phyloP scores from a whole-genome alignment of 2,113 vertebrate genomes.

The Phyllopteryx taeniolatus region DNA sequence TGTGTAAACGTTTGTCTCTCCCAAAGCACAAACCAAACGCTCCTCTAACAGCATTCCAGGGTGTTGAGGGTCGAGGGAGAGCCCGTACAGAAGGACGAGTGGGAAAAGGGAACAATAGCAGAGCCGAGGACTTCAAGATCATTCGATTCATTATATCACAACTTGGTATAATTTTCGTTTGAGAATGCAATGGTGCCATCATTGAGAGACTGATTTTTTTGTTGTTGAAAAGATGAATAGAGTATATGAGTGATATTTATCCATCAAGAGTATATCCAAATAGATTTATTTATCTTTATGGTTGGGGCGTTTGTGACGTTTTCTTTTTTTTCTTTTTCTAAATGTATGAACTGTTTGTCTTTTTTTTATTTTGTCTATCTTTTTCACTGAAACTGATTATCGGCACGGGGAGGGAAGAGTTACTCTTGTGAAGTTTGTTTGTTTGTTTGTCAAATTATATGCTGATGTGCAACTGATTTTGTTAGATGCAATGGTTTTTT shows the following conservation, averaged over 20 bases:
- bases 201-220: slow-evolving; percentile 56
- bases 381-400: slow-evolving; percentile 41
- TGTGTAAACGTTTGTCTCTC: slow-evolving; percentile 27
- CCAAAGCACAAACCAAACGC: slow-evolving; percentile 46
- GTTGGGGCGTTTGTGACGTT: slow-evolving; percentile 24
- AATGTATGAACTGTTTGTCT: slow-evolving; percentile 53
- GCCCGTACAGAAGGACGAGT: not conserved
- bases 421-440: slow-evolving; percentile 16
- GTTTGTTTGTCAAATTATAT: slow-evolving; percentile 22
- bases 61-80: slow-evolving; percentile 25
- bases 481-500: slow-evolving; percentile 8
- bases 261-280: slow-evolving; percentile 63
- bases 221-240: slow-evolving; percentile 45
- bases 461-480: slow-evolving; percentile 51
- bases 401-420: slow-evolving; percentile 15
- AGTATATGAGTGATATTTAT: slow-evolving; percentile 61
- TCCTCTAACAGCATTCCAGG: slow-evolving; percentile 25
- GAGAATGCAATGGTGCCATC: slow-evolving; percentile 70
- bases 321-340: slow-evolving; percentile 40
- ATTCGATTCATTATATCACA: slow-evolving; percentile 57
- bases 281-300: slow-evolving; percentile 65
- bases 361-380: slow-evolving; percentile 37
- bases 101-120: not conserved
- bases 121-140: slow-evolving; percentile 44
- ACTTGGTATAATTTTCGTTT: slow-evolving; percentile 38